These are phyloP conservation scores for Mormyrus proboscirostris DNA, from an alignment of 2,797 vertebrate genomes.

Conservation along the genomic window DNA sequence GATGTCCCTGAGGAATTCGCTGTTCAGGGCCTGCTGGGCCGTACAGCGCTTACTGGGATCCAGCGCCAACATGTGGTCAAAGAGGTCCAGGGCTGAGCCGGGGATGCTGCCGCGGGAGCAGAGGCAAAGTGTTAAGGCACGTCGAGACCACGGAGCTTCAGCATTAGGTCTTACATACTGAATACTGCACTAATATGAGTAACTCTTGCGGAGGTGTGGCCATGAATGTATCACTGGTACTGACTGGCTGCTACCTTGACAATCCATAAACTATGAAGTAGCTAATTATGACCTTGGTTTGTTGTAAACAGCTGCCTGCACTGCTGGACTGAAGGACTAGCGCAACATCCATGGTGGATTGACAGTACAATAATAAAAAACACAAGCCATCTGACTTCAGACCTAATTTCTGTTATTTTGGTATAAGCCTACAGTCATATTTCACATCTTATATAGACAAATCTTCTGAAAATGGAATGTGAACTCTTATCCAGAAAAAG, in stretches of 20 bases:
- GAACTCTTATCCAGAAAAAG: neutral
- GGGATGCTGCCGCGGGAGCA: conserved; percentile 69
- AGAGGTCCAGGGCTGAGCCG: conserved; percentile 82
- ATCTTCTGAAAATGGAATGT: neutral
- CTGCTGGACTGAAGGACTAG: neutral
- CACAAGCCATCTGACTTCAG: neutral
- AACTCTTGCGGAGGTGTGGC: neutral
- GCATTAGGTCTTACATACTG: neutral
- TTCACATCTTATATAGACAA: neutral
- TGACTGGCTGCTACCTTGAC: neutral
- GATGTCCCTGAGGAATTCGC: conserved; percentile 90
- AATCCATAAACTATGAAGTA: neutral
- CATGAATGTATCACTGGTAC: neutral
- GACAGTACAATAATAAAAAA: neutral
- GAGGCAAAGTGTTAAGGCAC: neutral
- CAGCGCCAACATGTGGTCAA: conserved; percentile 95
- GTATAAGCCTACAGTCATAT: neutral
- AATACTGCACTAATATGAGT: neutral
- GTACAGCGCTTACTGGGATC: conserved; percentile 95
- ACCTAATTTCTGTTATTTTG: neutral
- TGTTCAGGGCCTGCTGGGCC: conserved; percentile 86
- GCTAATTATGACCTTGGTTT: neutral
- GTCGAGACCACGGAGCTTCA: neutral
- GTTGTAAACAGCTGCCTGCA: neutral
- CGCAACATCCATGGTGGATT: neutral